phyloP scores from a whole-genome alignment of 2,113 vertebrate genomes.

The Neotoma lepida region DNA sequence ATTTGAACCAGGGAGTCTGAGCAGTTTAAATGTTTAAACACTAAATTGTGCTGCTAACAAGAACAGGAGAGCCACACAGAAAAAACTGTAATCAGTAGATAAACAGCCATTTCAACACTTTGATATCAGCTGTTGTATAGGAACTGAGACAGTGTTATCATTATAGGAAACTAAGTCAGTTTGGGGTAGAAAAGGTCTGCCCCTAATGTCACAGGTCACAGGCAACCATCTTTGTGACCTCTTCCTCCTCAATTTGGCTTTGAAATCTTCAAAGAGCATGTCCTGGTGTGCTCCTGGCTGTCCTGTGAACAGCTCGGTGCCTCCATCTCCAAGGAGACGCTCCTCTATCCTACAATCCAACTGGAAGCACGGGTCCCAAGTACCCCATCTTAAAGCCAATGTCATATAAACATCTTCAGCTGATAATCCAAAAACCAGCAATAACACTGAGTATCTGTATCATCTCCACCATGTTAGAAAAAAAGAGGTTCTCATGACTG shows the following conservation, averaged over 20 bases:
- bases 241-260: not conserved
- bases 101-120: not conserved
- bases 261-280: constrained; percentile 35
- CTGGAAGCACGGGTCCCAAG: not conserved
- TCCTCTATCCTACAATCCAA: not conserved
- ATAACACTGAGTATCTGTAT: not conserved
- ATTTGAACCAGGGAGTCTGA: not conserved
- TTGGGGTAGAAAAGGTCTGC: not conserved
- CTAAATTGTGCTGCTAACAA: not conserved
- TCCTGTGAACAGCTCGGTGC: no score
- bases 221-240: not conserved
- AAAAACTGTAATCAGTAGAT: not conserved
- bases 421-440: not conserved
- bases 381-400: not conserved
- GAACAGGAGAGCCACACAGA: not conserved
- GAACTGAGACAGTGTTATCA: not conserved
- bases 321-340: not conserved
- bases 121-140: not conserved
- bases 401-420: not conserved
- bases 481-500: constrained; percentile 33
- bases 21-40: not conserved
- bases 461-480: not conserved
- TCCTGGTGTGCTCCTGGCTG: not conserved
- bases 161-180: constrained; percentile 12
- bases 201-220: not conserved